A percentile compares a stretch with the other conserved stretches of the same genome.
Evolutionary conservation across 2,797 vertebrate genomes (phyloP).

Genomic region (Esox lucius): DNA sequence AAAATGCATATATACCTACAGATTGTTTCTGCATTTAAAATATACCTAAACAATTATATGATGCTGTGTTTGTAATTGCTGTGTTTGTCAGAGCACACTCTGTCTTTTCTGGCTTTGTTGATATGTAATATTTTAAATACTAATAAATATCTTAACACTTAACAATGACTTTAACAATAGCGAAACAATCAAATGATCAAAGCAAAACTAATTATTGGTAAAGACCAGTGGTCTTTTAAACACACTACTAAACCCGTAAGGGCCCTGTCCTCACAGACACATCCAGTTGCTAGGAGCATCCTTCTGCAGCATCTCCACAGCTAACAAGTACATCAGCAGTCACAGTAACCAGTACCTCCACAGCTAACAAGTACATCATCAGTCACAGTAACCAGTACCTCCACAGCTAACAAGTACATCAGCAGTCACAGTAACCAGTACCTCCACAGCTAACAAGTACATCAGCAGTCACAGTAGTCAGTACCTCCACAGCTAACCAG

Average conservation of each 20-base stretch:
- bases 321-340: neutral
- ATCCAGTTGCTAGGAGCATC: neutral
- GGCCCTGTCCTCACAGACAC: neutral
- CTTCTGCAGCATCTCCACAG: neutral
- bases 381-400: neutral
- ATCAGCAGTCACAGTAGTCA: neutral
- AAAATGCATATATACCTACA: slow-evolving; percentile 43
- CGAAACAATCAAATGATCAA: neutral
- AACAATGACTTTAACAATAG: neutral
- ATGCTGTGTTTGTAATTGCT: slow-evolving; percentile 36
- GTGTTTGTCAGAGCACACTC: slow-evolving; percentile 43
- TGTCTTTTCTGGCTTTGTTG: slow-evolving; percentile 34
- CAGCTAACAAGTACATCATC: neutral
- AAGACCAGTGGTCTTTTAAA: neutral
- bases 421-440: neutral
- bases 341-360: neutral
- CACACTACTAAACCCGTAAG: neutral
- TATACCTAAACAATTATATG: slow-evolving; percentile 20
- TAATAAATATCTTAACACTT: too few species aligned
- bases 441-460: neutral
- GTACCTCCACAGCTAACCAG: neutral
- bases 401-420: neutral
- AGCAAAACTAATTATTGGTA: neutral
- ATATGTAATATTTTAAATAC: slow-evolving; percentile 39
- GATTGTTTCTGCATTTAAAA: slow-evolving; percentile 53